These are phyloP conservation scores for Porites rus DNA, from an alignment of 92 coral and sea anemone genomes.

Conservation along the genomic window DNA sequence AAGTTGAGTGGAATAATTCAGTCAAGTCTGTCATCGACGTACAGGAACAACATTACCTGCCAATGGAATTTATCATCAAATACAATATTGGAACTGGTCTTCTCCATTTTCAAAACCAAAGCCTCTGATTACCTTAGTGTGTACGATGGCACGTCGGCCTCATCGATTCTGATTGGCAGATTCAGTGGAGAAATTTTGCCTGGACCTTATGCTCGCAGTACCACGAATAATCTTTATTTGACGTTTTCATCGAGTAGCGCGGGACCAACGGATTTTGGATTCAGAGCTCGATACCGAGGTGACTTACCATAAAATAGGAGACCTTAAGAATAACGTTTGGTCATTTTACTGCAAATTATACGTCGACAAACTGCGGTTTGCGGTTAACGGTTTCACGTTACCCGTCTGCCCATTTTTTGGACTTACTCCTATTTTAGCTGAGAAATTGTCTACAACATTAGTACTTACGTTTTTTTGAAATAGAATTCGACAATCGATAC, in stretches of 20 bases:
- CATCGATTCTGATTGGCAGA: slow-evolving; percentile 27
- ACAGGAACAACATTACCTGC: neutral
- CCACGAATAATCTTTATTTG: slow-evolving; percentile 28
- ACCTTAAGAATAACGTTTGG: neutral
- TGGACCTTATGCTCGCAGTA: slow-evolving; percentile 23
- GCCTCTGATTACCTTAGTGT: slow-evolving; percentile 24
- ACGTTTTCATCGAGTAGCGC: slow-evolving; percentile 10
- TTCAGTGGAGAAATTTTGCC: slow-evolving; percentile 42
- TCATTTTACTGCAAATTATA: neutral
- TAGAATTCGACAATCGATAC: no score
- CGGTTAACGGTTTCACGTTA: no score
- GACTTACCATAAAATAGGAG: neutral
- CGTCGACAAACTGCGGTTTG: neutral
- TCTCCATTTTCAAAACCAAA: slow-evolving; percentile 9
- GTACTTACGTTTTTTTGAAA: no score
- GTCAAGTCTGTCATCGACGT: neutral
- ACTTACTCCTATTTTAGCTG: no score
- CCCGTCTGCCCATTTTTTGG: no score
- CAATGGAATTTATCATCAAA: slow-evolving; percentile 45
- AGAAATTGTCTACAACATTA: no score
- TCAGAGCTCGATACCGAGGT: slow-evolving; percentile 4
- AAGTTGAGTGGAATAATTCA: neutral
- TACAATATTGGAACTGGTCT: slow-evolving; percentile 7
- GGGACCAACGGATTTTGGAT: neutral
- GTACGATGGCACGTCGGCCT: slow-evolving; percentile 38